These are phyloP conservation scores for Epinotia bilunana DNA, from an alignment of 2,888 invertebrate genomes.

Conservation along the genomic window DNA sequence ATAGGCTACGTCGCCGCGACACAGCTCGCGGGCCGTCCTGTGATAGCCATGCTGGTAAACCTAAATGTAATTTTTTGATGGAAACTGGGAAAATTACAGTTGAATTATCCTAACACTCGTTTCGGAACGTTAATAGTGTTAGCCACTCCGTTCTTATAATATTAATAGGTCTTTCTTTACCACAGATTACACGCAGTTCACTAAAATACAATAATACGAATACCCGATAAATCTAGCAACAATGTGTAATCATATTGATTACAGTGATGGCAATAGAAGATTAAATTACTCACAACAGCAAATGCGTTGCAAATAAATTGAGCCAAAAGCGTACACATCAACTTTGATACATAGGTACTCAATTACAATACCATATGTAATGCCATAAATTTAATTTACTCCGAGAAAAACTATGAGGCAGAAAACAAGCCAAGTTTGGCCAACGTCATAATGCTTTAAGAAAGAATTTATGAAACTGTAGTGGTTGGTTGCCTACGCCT, in stretches of 20 bases:
- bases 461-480: no score
- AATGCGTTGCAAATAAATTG: slow-evolving; percentile 17
- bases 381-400: slow-evolving; percentile 17
- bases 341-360: slow-evolving; percentile 9
- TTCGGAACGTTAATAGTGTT: no score
- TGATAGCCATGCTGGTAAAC: no score
- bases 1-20: no score
- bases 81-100: no score
- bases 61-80: no score
- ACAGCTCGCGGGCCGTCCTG: no score
- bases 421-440: slow-evolving; percentile 7
- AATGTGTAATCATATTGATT: background rate
- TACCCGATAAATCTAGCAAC: background rate
- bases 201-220: background rate
- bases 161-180: background rate
- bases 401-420: background rate
- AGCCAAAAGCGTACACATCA: slow-evolving; percentile 20
- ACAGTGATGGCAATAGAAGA: background rate
- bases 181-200: background rate
- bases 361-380: slow-evolving; percentile 30
- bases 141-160: no score
- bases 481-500: no score
- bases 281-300: background rate
- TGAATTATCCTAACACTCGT: no score
- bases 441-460: background rate